Evolutionary conservation across 2,888 invertebrate genomes (phyloP).

Genomic region (Spodoptera picta): DNA sequence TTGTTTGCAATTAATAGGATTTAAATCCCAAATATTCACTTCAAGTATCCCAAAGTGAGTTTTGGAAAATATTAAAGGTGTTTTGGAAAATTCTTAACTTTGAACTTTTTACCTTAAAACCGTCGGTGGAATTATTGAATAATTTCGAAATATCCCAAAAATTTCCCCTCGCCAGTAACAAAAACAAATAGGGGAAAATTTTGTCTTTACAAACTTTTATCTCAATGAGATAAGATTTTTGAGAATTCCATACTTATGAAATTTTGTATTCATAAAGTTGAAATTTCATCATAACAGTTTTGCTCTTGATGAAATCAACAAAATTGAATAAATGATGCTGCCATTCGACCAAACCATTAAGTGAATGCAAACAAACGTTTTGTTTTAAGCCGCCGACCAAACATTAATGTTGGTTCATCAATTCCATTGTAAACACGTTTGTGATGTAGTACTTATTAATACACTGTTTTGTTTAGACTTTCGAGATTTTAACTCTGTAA

Average conservation of each 20-base stretch:
- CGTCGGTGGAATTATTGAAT: slow-evolving; percentile 40
- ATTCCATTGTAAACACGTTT: slow-evolving; percentile 34
- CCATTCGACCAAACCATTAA: slow-evolving; percentile 26
- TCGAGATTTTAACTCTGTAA: slow-evolving; percentile 5
- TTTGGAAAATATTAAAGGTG: slow-evolving; percentile 35
- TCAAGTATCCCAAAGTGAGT: slow-evolving; percentile 22
- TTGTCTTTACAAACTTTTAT: slow-evolving; percentile 36
- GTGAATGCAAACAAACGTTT: slow-evolving; percentile 31
- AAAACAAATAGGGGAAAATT: slow-evolving; percentile 48
- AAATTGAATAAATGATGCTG: slow-evolving; percentile 39
- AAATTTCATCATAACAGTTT: slow-evolving; percentile 37
- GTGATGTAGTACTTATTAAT: slow-evolving; percentile 14
- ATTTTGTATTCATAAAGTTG: slow-evolving; percentile 44
- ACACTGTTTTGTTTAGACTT: slow-evolving; percentile 24
- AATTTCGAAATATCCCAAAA: slow-evolving; percentile 38
- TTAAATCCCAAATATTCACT: slow-evolving; percentile 20
- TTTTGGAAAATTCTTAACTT: slow-evolving; percentile 34
- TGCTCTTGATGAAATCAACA: slow-evolving; percentile 30
- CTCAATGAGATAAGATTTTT: slow-evolving; percentile 45
- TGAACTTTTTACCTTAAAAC: slow-evolving; percentile 39
- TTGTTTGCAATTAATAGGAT: slow-evolving; percentile 28
- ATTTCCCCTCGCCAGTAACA: slow-evolving; percentile 15
- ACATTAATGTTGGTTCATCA: slow-evolving; percentile 36
- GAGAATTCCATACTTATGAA: slow-evolving; percentile 21
- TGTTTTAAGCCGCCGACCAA: slow-evolving; percentile 25